Evolutionary conservation across 1,140 invertebrate genomes (phyloP), one percentile per base, ranked within the genome.

Genomic region (Stegodyphus mimosarum): DNA sequence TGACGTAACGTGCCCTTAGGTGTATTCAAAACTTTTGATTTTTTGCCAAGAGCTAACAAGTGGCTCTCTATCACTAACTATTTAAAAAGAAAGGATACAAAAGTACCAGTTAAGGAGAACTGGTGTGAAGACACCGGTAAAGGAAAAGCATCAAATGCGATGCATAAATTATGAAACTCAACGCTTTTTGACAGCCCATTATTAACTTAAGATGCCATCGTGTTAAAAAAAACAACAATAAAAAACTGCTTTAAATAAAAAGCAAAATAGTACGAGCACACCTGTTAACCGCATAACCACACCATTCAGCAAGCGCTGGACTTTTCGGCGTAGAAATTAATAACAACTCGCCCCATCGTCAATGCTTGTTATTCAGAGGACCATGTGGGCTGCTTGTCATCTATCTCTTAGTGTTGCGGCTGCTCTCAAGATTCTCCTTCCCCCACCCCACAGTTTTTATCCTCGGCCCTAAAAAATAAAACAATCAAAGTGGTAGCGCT

Each of bases 121-220:
- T 50, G 72, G 72, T 74, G 72, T 53, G 72, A 74, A 74, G 51
- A 60, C 51, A 51, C 33, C 33, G 33, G 33, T 33, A 33, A 13
- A 51, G 60, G 48, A n/a, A 66, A 51, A 9, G 48, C 48, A 50
- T 49, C 74, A 4, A n/a, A 49, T 33, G 51, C 49, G 17, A 66
- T 18, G 79, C 79, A 81, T 81, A 81, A 81, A 81, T 81, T 81
- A 81, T 73, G 18, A 60, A 81, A 81, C 79, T 81, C 79, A 81
- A 81, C 70, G 79, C 60, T 33, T 81, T 73, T 64, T 71, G 79
- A 73, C 79, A 81, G 79, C 69, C 70, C 79, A 52, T 81, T 64
- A 81, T 81, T 81, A 81, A 81, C 53, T n/a, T 15, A 52, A 11
- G 52, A 81, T 10, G 67, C 6, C n/a, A 51, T 53, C 79, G 79